Conservation (phyloP, 2,888 invertebrate species). For the Cantharis lateralis region DNA sequence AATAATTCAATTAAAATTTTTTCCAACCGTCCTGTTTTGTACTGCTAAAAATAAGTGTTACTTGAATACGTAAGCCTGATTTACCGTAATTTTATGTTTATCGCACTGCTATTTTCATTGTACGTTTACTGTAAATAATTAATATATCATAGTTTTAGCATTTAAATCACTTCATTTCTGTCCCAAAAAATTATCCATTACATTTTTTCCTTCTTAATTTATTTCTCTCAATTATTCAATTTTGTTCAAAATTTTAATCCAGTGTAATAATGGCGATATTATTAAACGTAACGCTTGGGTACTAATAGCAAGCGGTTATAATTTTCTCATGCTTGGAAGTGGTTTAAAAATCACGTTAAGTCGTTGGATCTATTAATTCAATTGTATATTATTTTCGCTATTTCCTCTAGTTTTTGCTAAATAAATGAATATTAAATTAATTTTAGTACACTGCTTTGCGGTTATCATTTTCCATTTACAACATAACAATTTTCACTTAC, state of each 20-base stretch:
- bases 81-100: neutral
- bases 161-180: neutral
- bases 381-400: neutral
- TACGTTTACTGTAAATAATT: neutral
- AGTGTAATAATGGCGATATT: neutral
- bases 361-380: neutral
- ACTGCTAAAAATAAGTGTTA: neutral
- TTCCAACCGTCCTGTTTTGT: neutral
- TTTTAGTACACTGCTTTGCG: neutral
- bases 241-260: neutral
- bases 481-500: neutral
- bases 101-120: neutral
- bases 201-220: neutral
- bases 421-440: neutral
- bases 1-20: conserved; percentile 31
- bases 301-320: neutral
- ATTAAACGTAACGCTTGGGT: neutral
- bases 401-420: neutral
- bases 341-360: neutral
- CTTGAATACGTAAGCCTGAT: neutral
- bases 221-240: neutral
- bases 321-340: neutral
- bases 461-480: neutral
- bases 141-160: neutral
- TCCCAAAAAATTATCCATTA: neutral